Conservation (phyloP, 2,797 vertebrate species). For the Silurus lanzhouensis region DNA sequence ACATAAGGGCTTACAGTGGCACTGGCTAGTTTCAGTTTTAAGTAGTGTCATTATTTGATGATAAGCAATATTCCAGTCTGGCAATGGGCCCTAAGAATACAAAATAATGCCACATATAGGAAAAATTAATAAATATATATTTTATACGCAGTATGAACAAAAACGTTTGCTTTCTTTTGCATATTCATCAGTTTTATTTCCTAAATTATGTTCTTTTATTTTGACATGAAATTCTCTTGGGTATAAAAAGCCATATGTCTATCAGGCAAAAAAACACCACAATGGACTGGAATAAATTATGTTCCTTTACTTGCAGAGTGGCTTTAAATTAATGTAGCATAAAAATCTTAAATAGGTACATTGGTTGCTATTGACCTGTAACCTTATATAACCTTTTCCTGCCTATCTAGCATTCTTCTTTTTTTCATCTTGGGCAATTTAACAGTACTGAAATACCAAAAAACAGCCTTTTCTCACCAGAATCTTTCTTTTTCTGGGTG, state of each 20-base stretch:
- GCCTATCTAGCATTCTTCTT: neutral
- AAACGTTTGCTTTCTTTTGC: neutral
- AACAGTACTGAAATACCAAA: neutral
- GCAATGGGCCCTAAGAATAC: slow-evolving; percentile 19
- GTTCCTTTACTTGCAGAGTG: neutral
- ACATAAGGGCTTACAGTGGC: slow-evolving; percentile 34
- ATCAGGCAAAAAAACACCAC: neutral
- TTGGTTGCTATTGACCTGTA: neutral
- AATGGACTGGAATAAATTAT: neutral
- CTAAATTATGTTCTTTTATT: neutral
- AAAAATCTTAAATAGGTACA: neutral
- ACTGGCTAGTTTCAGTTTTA: slow-evolving; percentile 20
- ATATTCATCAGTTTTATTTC: neutral
- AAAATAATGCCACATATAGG: slow-evolving; percentile 18
- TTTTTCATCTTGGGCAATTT: slow-evolving; percentile 1
- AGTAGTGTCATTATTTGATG: slow-evolving; percentile 42
- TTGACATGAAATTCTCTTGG: neutral
- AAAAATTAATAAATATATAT: neutral
- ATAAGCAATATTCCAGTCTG: slow-evolving; percentile 23
- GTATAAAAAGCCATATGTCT: slow-evolving; percentile 24
- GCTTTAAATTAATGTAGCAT: slow-evolving; percentile 10
- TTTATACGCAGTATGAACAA: neutral
- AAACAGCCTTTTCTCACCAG: neutral
- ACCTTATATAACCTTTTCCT: neutral
- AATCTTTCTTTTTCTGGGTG: neutral